phyloP scores from a whole-genome alignment of 2,797 vertebrate genomes.

The Aphelocoma californica region DNA sequence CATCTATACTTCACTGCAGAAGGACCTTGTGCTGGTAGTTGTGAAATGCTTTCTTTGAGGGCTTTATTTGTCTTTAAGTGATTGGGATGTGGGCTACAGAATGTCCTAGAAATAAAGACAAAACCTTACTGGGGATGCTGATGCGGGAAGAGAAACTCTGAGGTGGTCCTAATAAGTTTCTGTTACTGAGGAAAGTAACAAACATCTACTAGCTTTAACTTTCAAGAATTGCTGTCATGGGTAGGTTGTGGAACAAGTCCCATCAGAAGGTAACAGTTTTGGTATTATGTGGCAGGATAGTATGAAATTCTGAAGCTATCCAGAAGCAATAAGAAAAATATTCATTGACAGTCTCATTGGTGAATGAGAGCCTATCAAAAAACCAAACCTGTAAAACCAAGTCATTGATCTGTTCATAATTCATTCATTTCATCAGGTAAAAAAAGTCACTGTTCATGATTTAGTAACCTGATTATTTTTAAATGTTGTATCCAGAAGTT shows the following conservation, averaged over 20 bases:
- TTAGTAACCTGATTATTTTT: neutral
- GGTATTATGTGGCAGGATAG: neutral
- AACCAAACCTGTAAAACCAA: neutral
- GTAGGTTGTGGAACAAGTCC: neutral
- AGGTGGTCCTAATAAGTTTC: neutral
- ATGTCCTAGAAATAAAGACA: neutral
- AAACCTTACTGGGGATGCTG: neutral
- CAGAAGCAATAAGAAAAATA: neutral
- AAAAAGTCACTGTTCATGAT: neutral
- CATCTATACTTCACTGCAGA: neutral
- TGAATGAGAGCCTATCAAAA: neutral
- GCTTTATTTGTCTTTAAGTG: neutral
- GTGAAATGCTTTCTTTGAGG: neutral
- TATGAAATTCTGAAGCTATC: neutral
- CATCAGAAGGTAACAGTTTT: neutral
- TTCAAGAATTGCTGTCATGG: neutral
- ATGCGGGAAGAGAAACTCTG: neutral
- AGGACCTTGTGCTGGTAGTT: neutral
- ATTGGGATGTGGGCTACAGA: neutral
- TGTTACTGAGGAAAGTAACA: neutral
- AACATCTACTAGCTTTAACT: neutral
- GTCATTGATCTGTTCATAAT: neutral
- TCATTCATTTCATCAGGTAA: neutral
- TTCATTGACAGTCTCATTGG: neutral
- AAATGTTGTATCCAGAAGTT: neutral